phyloP scores from a whole-genome alignment of 1,140 invertebrate species.

The Andricus grossulariae region DNA sequence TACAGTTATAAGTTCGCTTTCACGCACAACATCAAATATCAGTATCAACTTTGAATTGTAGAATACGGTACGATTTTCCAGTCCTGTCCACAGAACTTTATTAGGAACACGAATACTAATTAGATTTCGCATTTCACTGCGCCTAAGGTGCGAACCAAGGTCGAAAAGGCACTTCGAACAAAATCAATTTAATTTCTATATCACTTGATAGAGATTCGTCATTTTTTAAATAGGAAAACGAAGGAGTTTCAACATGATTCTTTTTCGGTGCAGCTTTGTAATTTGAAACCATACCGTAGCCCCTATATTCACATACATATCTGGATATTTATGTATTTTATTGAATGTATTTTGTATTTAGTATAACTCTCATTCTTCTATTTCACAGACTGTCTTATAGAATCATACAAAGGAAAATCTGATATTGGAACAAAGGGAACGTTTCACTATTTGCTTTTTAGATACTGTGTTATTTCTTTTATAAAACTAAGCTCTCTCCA shows the following conservation, averaged over 20 bases:
- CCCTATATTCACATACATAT: neutral
- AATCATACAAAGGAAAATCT: slow-evolving; percentile 1
- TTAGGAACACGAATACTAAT: slow-evolving; percentile 36
- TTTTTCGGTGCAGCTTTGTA: too few relatives aligned
- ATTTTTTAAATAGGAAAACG: too few relatives aligned
- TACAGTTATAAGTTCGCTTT: slow-evolving; percentile 25
- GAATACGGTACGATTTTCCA: slow-evolving; percentile 23
- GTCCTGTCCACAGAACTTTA: slow-evolving; percentile 28
- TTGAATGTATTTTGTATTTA: too few relatives aligned
- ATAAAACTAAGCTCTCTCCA: slow-evolving; percentile 43
- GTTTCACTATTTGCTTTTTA: neutral
- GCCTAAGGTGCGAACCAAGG: slow-evolving; percentile 38
- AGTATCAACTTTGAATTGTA: slow-evolving; percentile 20
- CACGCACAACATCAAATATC: slow-evolving; percentile 13
- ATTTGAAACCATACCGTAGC: neutral
- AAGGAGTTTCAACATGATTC: too few relatives aligned
- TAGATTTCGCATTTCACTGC: neutral
- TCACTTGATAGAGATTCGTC: neutral
- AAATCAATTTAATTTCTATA: slow-evolving; percentile 41
- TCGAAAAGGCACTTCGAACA: slow-evolving; percentile 57
- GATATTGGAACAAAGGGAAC: neutral
- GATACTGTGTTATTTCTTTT: slow-evolving; percentile 13
- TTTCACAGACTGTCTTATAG: slow-evolving; percentile 15
- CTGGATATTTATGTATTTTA: too few relatives aligned
- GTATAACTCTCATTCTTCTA: slow-evolving; percentile 3